These are phyloP conservation scores for Aradophagus sp. DNA, from an alignment of 1,140 invertebrate species.

Conservation along the genomic window DNA sequence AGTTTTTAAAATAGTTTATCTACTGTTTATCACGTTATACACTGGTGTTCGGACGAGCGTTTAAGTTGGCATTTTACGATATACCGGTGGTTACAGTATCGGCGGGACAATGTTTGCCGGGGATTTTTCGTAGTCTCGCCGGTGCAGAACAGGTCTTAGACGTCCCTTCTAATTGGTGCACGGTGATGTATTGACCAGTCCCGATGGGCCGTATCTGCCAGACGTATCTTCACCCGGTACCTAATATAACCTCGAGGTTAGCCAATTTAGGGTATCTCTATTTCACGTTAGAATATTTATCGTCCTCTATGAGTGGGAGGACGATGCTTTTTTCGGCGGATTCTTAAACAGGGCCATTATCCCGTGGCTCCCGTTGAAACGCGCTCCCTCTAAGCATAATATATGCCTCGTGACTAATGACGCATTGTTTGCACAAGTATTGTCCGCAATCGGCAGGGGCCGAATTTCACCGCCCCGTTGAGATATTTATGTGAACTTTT, in stretches of 20 bases:
- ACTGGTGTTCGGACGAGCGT: neutral
- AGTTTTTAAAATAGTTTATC: conserved; percentile 1
- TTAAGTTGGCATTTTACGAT: conserved; percentile 7
- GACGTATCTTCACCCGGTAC: conserved; percentile 58
- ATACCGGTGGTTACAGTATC: conserved; percentile 30
- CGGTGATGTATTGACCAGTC: conserved; percentile 63
- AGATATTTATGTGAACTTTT: conserved; percentile 24
- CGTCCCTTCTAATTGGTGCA: conserved; percentile 64
- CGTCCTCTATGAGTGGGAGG: conserved; percentile 41
- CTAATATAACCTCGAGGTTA: conserved; percentile 59
- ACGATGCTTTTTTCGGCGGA: conserved; percentile 41
- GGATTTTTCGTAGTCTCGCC: conserved; percentile 36
- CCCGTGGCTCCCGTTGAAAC: conserved; percentile 48
- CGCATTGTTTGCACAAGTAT: conserved; percentile 54
- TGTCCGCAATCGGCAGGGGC: conserved; percentile 43
- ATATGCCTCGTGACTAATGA: conserved; percentile 54
- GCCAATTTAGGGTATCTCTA: conserved; percentile 64
- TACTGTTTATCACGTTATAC: conserved; percentile 12
- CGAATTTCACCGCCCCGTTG: conserved; percentile 18
- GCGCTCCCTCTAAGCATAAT: conserved; percentile 14
- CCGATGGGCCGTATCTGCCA: conserved; percentile 63
- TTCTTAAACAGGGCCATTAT: conserved; percentile 53
- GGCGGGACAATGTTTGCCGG: conserved; percentile 26
- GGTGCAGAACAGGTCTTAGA: conserved; percentile 49
- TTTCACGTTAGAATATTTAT: conserved; percentile 59